Evolutionary conservation across 2,113 vertebrate species (phyloP).

Genomic region (Ifrita kowaldi): DNA sequence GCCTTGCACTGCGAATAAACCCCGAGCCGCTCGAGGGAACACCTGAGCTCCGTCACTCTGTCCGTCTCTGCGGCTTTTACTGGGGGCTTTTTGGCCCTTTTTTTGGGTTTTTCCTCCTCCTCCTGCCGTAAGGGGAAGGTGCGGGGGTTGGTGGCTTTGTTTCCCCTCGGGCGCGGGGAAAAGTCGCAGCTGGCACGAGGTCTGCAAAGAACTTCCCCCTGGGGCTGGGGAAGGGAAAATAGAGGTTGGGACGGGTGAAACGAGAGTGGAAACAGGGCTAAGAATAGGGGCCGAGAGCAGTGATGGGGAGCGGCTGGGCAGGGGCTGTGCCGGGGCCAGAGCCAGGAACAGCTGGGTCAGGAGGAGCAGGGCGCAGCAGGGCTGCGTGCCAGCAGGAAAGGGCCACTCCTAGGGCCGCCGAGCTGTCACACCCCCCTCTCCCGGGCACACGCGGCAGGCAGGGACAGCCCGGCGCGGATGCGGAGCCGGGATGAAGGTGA

Average conservation of each 20-base stretch:
- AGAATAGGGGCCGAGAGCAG: rapidly evolving
- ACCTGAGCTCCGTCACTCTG: background rate
- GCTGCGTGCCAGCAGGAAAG: background rate
- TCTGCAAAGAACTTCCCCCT: background rate
- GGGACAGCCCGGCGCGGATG: rapidly evolving
- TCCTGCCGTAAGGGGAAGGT: background rate
- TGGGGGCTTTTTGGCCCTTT: background rate
- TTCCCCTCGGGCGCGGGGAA: background rate
- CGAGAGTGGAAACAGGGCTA: rapidly evolving
- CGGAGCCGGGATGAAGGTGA: background rate
- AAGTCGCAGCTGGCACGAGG: background rate
- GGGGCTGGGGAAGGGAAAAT: background rate
- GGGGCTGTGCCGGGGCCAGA: background rate
- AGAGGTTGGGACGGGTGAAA: background rate
- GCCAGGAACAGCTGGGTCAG: background rate
- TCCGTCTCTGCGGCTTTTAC: rapidly evolving
- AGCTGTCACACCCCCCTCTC: background rate
- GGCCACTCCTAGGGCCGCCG: background rate
- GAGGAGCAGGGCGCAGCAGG: background rate
- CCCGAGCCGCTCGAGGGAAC: rapidly evolving
- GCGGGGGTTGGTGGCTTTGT: background rate
- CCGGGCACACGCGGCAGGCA: background rate
- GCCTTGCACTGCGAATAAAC: rapidly evolving
- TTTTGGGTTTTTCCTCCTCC: too few species aligned
- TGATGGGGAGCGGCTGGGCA: too few species aligned